A percentile compares a stretch with the other conserved stretches of the same genome.
Conservation (phyloP, 2,113 vertebrate genomes). For the Athene noctua region DNA sequence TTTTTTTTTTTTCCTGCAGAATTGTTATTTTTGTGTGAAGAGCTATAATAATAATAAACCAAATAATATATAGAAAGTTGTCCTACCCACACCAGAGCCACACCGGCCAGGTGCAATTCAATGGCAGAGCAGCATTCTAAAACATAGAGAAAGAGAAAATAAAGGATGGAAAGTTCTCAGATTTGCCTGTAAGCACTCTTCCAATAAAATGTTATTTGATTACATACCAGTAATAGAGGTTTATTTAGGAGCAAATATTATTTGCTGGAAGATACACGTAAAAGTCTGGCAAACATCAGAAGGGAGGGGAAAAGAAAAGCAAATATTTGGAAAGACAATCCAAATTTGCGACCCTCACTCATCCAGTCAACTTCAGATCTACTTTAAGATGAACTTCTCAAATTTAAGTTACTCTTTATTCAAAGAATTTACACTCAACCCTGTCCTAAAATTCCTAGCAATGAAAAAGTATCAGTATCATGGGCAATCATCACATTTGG, state of each 20-base stretch:
- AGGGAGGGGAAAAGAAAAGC: rapidly evolving
- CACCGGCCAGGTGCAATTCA: background rate
- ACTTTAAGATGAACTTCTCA: background rate
- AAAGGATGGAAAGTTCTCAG: background rate
- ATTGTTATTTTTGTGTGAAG: background rate
- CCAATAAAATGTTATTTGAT: background rate
- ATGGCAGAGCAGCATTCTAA: background rate
- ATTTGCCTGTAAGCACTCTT: background rate
- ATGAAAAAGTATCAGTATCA: background rate
- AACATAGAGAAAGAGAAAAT: background rate
- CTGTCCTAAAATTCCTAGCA: background rate
- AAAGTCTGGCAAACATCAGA: background rate
- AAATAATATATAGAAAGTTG: background rate
- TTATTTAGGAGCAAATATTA: background rate
- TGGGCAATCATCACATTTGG: background rate
- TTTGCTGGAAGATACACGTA: background rate
- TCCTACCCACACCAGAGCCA: background rate
- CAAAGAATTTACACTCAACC: background rate
- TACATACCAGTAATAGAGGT: background rate
- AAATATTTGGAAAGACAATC: background rate
- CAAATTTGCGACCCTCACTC: background rate
- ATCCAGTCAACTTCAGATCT: background rate
- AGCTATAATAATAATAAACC: background rate
- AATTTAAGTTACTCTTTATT: background rate
- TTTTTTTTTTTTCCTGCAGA: background rate